These are phyloP conservation scores for Nyleta sp. DNA, from an alignment of 2,888 invertebrate genomes.

Conservation along the genomic window DNA sequence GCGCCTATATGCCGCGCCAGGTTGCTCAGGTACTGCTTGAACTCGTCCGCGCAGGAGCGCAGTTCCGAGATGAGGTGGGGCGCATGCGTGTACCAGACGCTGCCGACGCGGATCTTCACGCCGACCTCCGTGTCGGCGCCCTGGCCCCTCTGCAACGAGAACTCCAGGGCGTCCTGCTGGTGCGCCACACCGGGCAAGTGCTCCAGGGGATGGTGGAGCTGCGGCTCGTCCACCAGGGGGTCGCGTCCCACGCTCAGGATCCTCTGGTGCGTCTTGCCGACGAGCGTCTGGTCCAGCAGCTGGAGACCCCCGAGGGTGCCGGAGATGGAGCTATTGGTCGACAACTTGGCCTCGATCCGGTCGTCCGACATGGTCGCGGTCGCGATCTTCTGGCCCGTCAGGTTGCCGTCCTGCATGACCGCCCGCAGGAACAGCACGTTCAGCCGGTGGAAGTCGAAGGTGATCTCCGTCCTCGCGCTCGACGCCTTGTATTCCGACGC, in stretches of 20 bases:
- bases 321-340: conserved; percentile 85
- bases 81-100: conserved; percentile 96
- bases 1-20: conserved; percentile 93
- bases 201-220: conserved; percentile 72
- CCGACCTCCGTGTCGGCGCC: conserved; percentile 75
- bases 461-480: conserved; percentile 88
- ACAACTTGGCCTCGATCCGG: conserved; percentile 92
- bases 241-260: conserved; percentile 93
- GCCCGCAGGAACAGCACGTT: conserved; percentile 94
- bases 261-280: conserved; percentile 91
- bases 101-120: conserved; percentile 79
- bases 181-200: conserved; percentile 78
- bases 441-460: conserved; percentile 96
- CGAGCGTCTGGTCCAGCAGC: conserved; percentile 93
- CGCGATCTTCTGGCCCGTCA: conserved; percentile 94
- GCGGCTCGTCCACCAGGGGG: conserved; percentile 85
- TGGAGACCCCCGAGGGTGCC: conserved; percentile 97
- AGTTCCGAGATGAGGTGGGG: conserved; percentile 93
- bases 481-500: conserved; percentile 70
- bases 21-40: conserved; percentile 93
- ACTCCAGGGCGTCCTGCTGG: conserved; percentile 84
- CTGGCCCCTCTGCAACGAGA: conserved; percentile 81
- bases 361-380: conserved; percentile 97
- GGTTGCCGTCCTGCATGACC: conserved; percentile 87
- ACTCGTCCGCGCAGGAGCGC: conserved; percentile 94